phyloP scores from a whole-genome alignment of 2,113 vertebrate genomes.

The Myotis yumanensis region DNA sequence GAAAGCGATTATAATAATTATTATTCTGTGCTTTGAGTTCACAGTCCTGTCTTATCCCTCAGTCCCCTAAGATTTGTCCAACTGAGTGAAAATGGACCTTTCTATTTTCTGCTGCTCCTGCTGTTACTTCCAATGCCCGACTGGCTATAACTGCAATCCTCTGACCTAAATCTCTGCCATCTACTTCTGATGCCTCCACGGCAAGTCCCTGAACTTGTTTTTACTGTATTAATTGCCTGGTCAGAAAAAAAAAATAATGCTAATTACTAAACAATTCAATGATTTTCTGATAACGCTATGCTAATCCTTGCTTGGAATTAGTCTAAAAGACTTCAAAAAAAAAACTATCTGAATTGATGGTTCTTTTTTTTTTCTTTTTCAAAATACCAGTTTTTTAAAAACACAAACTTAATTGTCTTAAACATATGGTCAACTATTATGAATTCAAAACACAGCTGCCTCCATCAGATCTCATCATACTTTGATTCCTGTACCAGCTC shows the following conservation, averaged over 20 bases:
- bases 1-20: not conserved
- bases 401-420: conserved; percentile 7
- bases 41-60: not conserved
- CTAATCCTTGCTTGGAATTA: not conserved
- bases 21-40: not conserved
- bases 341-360: not conserved
- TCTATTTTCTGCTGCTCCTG: conserved; percentile 22
- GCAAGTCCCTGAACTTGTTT: not conserved
- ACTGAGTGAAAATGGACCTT: not conserved
- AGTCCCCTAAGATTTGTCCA: not conserved
- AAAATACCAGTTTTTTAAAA: not conserved
- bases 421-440: not conserved
- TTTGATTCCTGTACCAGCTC: not conserved
- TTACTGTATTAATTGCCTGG: not conserved
- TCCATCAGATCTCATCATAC: not conserved
- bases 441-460: conserved; percentile 3
- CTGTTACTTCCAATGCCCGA: not conserved
- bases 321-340: conserved; percentile 24
- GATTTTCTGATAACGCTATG: conserved; percentile 18
- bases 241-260: not conserved
- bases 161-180: not conserved
- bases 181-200: conserved; percentile 32
- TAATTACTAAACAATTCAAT: conserved; percentile 17
- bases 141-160: not conserved
- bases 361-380: not conserved